These are phyloP conservation scores for Rhamnusium bicolor DNA, from an alignment of 2,888 invertebrate species.

Conservation along the genomic window DNA sequence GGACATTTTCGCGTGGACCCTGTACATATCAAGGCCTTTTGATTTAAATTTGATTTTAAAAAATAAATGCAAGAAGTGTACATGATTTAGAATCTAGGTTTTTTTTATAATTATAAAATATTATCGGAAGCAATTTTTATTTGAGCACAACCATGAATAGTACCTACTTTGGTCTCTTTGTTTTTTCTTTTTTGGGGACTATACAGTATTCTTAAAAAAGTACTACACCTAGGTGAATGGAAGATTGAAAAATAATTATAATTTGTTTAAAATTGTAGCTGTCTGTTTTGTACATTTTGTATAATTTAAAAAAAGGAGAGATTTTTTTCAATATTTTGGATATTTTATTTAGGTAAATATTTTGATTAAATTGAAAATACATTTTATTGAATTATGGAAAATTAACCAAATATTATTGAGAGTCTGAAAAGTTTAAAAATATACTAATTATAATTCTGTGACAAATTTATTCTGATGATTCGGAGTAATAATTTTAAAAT, in stretches of 20 bases:
- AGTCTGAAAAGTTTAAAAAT: background rate
- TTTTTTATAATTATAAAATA: constrained; percentile 4
- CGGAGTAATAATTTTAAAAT: background rate
- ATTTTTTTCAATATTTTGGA: background rate
- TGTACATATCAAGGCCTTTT: no score
- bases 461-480: no score
- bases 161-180: background rate
- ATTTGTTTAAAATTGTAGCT: background rate
- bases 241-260: constrained; percentile 12
- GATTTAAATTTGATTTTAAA: no score
- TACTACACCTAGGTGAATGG: background rate
- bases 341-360: no score
- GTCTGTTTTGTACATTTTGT: background rate
- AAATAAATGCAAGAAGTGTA: no score
- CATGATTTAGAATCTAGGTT: background rate
- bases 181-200: background rate
- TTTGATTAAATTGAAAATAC: background rate
- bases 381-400: no score
- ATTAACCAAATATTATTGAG: no score
- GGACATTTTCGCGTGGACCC: no score
- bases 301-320: background rate
- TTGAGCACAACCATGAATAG: constrained; percentile 13
- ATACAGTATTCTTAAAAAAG: background rate
- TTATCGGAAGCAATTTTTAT: constrained; percentile 1
- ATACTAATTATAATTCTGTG: background rate